Evolutionary conservation across 2,113 vertebrate species (phyloP).

Genomic region (Tychaedon coryphoeus): DNA sequence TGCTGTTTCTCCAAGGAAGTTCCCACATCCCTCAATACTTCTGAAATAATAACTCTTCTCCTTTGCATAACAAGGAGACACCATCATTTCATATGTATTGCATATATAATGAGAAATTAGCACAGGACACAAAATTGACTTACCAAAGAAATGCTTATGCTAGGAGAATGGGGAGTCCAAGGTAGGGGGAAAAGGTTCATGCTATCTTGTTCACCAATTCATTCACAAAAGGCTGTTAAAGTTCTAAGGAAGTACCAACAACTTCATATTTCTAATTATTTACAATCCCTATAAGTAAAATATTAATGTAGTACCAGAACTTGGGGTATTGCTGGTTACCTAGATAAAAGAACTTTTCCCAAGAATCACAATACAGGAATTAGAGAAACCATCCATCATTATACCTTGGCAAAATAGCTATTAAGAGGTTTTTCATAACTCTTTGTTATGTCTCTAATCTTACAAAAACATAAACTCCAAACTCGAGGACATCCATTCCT

Average conservation of each 20-base stretch:
- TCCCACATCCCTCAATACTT: background rate
- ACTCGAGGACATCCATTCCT: background rate
- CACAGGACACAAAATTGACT: background rate
- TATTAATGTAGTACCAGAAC: background rate
- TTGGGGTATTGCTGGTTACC: background rate
- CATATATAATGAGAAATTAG: background rate
- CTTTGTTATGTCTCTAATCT: background rate
- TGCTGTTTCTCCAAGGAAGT: background rate
- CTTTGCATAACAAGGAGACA: background rate
- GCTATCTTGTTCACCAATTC: background rate
- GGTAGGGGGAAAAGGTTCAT: background rate
- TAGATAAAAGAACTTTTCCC: background rate
- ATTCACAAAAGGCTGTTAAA: background rate
- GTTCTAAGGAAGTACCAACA: background rate
- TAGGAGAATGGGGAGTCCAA: background rate
- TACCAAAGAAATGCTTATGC: background rate
- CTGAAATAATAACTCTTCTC: background rate
- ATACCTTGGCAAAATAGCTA: background rate
- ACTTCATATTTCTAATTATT: background rate
- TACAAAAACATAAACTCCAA: background rate
- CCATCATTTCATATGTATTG: background rate
- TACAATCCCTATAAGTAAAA: background rate
- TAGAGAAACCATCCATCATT: background rate
- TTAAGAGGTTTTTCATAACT: background rate
- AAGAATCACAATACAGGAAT: background rate